Conservation (phyloP, 2,888 invertebrate species). For the Oscheius sp. region DNA sequence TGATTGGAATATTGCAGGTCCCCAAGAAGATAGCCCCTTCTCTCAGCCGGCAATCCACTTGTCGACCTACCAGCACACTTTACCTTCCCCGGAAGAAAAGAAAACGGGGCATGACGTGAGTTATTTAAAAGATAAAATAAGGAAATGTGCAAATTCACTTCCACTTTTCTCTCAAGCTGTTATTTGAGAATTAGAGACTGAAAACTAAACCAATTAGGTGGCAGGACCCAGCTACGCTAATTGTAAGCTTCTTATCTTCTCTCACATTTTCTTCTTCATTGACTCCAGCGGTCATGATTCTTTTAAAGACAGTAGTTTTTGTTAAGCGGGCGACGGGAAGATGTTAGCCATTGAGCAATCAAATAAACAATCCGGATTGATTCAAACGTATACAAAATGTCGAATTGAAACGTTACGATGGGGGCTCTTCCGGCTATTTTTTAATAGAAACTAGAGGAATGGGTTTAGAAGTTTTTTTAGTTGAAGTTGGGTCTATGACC, state of each 20-base stretch:
- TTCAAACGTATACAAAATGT: too few relatives aligned
- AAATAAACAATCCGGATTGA: too few relatives aligned
- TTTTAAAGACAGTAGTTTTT: too few relatives aligned
- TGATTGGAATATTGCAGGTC: constrained; percentile 27
- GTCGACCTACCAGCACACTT: constrained; percentile 58
- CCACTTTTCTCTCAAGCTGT: neutral
- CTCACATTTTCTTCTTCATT: constrained; percentile 8
- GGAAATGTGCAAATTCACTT: neutral
- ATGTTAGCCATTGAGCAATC: too few relatives aligned
- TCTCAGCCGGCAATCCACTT: constrained; percentile 52
- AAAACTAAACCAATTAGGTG: constrained; percentile 27
- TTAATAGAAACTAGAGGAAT: too few relatives aligned
- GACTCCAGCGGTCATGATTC: too few relatives aligned
- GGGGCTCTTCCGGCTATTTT: too few relatives aligned
- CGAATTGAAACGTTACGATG: too few relatives aligned
- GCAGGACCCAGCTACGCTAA: neutral
- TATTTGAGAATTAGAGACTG: constrained; percentile 1
- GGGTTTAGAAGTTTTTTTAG: too few relatives aligned
- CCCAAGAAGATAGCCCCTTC: constrained; percentile 50
- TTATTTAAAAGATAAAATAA: neutral
- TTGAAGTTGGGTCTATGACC: too few relatives aligned
- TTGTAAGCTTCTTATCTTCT: constrained; percentile 8
- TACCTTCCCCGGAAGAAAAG: constrained; percentile 58
- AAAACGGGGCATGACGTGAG: constrained; percentile 30
- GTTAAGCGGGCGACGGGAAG: too few relatives aligned